Conservation (phyloP, 2,888 invertebrate species). For the Melipona beecheii region DNA sequence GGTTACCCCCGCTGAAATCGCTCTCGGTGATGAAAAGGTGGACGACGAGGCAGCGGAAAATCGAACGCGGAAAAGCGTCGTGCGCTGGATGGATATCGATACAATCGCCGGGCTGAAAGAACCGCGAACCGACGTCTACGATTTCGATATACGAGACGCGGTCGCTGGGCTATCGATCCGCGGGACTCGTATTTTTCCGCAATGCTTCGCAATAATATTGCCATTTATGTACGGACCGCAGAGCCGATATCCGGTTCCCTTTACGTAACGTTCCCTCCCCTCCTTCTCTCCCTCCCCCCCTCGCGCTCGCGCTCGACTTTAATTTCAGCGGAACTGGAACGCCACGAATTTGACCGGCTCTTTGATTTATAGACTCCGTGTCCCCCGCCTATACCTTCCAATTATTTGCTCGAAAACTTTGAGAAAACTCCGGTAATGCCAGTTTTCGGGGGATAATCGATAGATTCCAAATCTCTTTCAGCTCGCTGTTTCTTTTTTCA, state of each 20-base stretch:
- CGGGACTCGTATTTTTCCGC: constrained; percentile 51
- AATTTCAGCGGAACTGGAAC: constrained; percentile 24
- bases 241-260: constrained; percentile 45
- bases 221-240: constrained; percentile 54
- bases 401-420: constrained; percentile 9
- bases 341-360: not conserved
- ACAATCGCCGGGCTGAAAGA: constrained; percentile 17
- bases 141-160: constrained; percentile 57
- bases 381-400: constrained; percentile 4
- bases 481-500: no score
- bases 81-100: constrained; percentile 21
- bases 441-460: no score
- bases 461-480: no score
- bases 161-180: constrained; percentile 49
- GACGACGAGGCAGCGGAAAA: not conserved
- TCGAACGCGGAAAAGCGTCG: constrained; percentile 24
- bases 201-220: constrained; percentile 51
- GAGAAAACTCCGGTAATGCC: not conserved
- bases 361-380: not conserved
- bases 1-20: no score
- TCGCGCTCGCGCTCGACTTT: constrained; percentile 9
- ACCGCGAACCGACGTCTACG: constrained; percentile 56
- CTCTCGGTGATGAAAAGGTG: no score
- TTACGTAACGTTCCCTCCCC: constrained; percentile 41
- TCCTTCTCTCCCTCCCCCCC: no score